A percentile compares a stretch with the other conserved stretches of the same genome.
These are phyloP conservation scores for Diogma glabrata DNA, from an alignment of 2,888 invertebrate genomes.

Conservation along the genomic window DNA sequence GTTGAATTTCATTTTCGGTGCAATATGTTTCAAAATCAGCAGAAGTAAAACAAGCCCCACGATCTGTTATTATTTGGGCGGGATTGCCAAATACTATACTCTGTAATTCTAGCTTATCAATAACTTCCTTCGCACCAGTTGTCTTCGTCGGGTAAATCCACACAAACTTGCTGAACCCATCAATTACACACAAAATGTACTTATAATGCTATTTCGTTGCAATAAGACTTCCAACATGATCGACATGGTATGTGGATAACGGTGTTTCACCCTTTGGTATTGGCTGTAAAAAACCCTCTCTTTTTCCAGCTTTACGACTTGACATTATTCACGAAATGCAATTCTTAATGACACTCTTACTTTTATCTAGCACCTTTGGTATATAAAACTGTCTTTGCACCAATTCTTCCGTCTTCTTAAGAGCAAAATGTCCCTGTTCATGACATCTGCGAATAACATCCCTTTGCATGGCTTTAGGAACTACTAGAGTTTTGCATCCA, in stretches of 20 bases:
- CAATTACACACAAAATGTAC: slow-evolving; percentile 14
- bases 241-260: too few relatives aligned
- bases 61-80: slow-evolving; percentile 24
- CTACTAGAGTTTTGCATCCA: slow-evolving; percentile 17
- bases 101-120: slow-evolving; percentile 23
- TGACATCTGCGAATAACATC: slow-evolving; percentile 30
- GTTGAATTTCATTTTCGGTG: slow-evolving; percentile 24
- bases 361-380: slow-evolving; percentile 3
- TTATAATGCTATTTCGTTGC: slow-evolving; percentile 22
- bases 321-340: slow-evolving; percentile 10
- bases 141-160: slow-evolving; percentile 16
- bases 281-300: slow-evolving; percentile 24
- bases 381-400: slow-evolving; percentile 23
- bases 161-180: background rate
- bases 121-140: slow-evolving; percentile 21
- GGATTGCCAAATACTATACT: slow-evolving; percentile 28
- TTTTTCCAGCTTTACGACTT: slow-evolving; percentile 21
- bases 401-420: slow-evolving; percentile 21
- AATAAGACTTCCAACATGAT: slow-evolving; percentile 25
- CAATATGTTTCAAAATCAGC: slow-evolving; percentile 27
- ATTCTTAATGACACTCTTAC: too few relatives aligned
- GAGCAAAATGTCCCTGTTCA: slow-evolving; percentile 27
- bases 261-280: slow-evolving; percentile 25
- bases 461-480: slow-evolving; percentile 25
- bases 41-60: slow-evolving; percentile 28